These are phyloP conservation scores for Pelagia noctiluca DNA, from an alignment of 30 jellyfish, hydroid and myxozoan species.

Conservation along the genomic window DNA sequence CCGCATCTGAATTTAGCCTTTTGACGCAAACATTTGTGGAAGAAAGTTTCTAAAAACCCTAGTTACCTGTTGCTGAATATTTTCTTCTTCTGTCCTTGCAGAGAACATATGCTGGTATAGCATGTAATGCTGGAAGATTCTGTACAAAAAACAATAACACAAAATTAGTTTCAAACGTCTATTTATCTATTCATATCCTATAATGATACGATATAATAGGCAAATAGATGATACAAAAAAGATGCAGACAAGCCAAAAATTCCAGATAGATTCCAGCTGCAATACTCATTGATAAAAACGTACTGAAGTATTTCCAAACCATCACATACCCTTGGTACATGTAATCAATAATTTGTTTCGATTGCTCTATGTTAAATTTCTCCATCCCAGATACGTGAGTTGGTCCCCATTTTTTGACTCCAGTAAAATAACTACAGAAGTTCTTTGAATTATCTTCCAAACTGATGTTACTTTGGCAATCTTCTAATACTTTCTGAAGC, in stretches of 20 bases:
- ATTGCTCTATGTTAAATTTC: constrained; percentile 27
- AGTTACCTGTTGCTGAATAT: constrained; percentile 33
- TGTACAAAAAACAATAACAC: not conserved
- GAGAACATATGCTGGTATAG: constrained; percentile 37
- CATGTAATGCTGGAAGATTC: constrained; percentile 65
- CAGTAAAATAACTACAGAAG: constrained; percentile 32
- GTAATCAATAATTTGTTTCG: constrained; percentile 40
- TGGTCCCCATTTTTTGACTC: not conserved
- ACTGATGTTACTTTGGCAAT: constrained; percentile 12
- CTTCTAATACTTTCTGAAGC: constrained; percentile 14
- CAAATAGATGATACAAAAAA: too few species aligned
- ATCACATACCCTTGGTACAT: constrained; percentile 48
- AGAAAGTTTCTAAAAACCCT: too few species aligned
- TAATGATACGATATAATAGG: too few species aligned
- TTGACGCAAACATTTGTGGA: too few species aligned
- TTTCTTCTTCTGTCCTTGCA: constrained; percentile 43
- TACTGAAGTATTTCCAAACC: not conserved
- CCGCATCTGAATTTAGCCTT: too few species aligned
- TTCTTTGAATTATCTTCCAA: constrained; percentile 17
- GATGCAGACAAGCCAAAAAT: too few species aligned
- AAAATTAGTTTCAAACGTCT: too few species aligned
- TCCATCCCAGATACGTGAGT: constrained; percentile 32
- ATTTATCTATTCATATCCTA: too few species aligned
- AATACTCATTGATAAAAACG: not conserved
- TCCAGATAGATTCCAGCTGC: too few species aligned